These are phyloP conservation scores for Nudaria mundana DNA, from an alignment of 2,888 invertebrate species.

Conservation along the genomic window DNA sequence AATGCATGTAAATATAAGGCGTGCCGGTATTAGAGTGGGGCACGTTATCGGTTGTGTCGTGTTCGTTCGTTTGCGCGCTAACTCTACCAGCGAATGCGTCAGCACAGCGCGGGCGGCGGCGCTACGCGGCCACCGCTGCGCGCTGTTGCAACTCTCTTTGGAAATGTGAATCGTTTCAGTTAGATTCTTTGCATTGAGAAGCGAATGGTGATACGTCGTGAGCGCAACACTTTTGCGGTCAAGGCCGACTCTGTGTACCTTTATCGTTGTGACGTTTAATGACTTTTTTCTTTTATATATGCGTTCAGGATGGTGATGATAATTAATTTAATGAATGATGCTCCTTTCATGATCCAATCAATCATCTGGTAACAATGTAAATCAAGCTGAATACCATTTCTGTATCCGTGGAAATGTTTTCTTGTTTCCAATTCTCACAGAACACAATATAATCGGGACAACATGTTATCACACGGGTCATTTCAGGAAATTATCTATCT, in stretches of 20 bases:
- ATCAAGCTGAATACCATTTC: too few species aligned
- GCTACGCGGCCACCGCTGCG: too few species aligned
- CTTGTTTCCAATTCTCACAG: too few species aligned
- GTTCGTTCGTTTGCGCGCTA: slow-evolving; percentile 20
- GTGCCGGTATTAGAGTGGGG: slow-evolving; percentile 38
- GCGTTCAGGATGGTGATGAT: slow-evolving; percentile 9
- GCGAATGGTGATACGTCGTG: slow-evolving; percentile 61
- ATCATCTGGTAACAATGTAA: too few species aligned
- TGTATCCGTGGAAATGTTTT: too few species aligned
- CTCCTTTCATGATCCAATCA: neutral
- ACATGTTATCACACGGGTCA: too few species aligned
- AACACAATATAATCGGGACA: too few species aligned
- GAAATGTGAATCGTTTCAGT: slow-evolving; percentile 70
- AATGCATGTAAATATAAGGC: slow-evolving; percentile 44
- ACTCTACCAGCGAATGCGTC: slow-evolving; percentile 31
- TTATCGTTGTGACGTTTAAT: slow-evolving; percentile 36
- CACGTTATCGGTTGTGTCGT: slow-evolving; percentile 26
- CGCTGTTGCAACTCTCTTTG: slow-evolving; percentile 59
- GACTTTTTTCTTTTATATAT: slow-evolving; percentile 22
- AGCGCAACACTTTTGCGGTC: slow-evolving; percentile 72
- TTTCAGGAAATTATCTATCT: too few species aligned
- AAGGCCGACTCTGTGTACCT: slow-evolving; percentile 61
- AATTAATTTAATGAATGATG: slow-evolving; percentile 8
- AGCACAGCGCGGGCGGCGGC: slow-evolving; percentile 31
- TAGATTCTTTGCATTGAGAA: slow-evolving; percentile 72